These are phyloP conservation scores for Malurus melanocephalus DNA, from an alignment of 2,113 vertebrate species.

Conservation along the genomic window DNA sequence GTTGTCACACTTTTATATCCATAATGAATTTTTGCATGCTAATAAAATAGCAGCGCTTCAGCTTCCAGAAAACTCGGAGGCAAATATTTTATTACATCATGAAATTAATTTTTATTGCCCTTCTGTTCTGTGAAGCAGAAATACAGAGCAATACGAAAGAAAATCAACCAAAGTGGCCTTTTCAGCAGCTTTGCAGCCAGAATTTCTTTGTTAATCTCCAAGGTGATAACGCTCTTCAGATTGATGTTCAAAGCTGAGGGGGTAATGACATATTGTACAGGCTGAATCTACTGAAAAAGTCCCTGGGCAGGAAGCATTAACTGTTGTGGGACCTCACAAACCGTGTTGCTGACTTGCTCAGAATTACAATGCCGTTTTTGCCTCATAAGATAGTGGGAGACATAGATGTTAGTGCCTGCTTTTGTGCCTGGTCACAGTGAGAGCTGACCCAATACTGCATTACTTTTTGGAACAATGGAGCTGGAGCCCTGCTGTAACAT, in stretches of 20 bases:
- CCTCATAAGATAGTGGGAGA: background rate
- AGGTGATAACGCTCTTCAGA: conserved; percentile 25
- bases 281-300: background rate
- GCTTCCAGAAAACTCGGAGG: conserved; percentile 29
- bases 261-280: background rate
- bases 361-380: background rate
- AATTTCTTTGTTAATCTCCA: conserved; percentile 34
- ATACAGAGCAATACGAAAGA: conserved; percentile 26
- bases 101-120: conserved; percentile 56
- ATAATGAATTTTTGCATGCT: conserved; percentile 36
- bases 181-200: conserved; percentile 29
- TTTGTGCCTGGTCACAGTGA: background rate
- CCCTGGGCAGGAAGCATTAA: background rate
- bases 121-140: conserved; percentile 52
- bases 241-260: background rate
- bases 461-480: background rate
- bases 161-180: conserved; percentile 18
- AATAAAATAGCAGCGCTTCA: conserved; percentile 35
- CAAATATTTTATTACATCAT: conserved; percentile 34
- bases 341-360: background rate
- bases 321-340: background rate
- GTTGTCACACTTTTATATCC: conserved; percentile 38
- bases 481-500: background rate
- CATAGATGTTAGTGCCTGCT: background rate
- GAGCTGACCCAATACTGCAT: background rate